Percentiles rank a stretch among this genome's conserved stretches.
These are phyloP conservation scores for Melanotaenia maccullochi DNA, from an alignment of 2,797 vertebrate genomes.

Conservation along the genomic window DNA sequence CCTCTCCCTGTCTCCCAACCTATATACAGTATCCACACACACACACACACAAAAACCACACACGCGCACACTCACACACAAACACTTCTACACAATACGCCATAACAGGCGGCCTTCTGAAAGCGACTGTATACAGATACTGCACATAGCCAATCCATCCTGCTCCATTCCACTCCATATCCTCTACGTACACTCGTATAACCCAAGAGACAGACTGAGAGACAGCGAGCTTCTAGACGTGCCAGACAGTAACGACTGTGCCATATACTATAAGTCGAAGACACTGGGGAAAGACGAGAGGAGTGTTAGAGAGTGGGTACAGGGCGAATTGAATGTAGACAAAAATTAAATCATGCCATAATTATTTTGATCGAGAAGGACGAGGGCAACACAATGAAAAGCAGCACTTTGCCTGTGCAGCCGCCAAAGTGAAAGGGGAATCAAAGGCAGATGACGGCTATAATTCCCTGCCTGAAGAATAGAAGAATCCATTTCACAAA, in stretches of 20 bases:
- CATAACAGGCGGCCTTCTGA: conserved; percentile 76
- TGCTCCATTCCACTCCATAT: conserved; percentile 55
- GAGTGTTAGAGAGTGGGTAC: neutral
- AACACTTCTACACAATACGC: conserved; percentile 56
- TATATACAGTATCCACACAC: conserved; percentile 63
- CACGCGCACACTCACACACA: conserved; percentile 24
- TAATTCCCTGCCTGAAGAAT: conserved; percentile 69
- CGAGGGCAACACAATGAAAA: conserved; percentile 62
- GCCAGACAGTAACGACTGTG: conserved; percentile 76
- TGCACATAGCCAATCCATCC: conserved; percentile 65
- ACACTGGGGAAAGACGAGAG: conserved; percentile 39
- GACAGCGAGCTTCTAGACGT: conserved; percentile 60
- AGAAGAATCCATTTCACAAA: conserved; percentile 64
- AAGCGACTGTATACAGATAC: conserved; percentile 76
- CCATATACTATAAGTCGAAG: conserved; percentile 71
- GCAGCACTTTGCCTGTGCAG: conserved; percentile 47
- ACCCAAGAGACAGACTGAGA: conserved; percentile 52
- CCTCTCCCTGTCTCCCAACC: conserved; percentile 50
- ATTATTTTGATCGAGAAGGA: conserved; percentile 73
- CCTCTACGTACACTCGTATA: conserved; percentile 47
- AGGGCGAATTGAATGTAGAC: conserved; percentile 52
- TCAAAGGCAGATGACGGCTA: conserved; percentile 73
- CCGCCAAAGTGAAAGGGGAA: conserved; percentile 70
- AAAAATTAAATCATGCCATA: conserved; percentile 65
- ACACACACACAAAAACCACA: conserved; percentile 25